These are phyloP conservation scores for Mormyrus hasselquistii DNA, from an alignment of 2,797 vertebrate genomes.

Conservation along the genomic window DNA sequence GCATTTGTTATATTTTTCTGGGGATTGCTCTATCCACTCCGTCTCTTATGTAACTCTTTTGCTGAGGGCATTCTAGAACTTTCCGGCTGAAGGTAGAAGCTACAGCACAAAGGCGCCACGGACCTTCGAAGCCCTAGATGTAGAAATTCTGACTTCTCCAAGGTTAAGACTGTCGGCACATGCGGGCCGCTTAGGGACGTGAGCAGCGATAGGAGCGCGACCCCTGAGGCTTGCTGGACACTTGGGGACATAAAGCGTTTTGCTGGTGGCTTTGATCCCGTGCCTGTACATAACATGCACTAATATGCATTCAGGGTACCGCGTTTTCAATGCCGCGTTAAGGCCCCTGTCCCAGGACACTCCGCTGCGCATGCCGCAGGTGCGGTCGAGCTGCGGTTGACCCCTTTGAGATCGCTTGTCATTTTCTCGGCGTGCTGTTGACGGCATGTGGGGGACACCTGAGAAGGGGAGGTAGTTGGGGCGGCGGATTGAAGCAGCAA, in stretches of 20 bases:
- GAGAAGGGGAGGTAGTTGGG: slow-evolving; percentile 29
- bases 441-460: slow-evolving; percentile 25
- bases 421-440: not conserved
- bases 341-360: not conserved
- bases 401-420: not conserved
- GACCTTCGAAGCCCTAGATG: not conserved
- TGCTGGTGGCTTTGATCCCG: not conserved
- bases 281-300: not conserved
- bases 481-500: slow-evolving; percentile 27
- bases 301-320: not conserved
- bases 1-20: not conserved
- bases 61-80: not conserved
- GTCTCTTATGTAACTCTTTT: not conserved
- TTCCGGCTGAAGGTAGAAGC: not conserved
- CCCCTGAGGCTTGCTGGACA: not conserved
- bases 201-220: no score
- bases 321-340: not conserved
- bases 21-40: not conserved
- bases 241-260: not conserved
- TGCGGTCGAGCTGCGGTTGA: slow-evolving; percentile 27
- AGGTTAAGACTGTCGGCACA: not conserved
- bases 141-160: not conserved
- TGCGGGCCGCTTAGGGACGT: not conserved
- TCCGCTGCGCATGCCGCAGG: slow-evolving; percentile 9
- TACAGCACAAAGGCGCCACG: not conserved